Percentiles rank a stretch among this genome's conserved stretches.
These are phyloP conservation scores for Trichomycterus rosablanca DNA, from an alignment of 2,113 vertebrate species.

Conservation along the genomic window DNA sequence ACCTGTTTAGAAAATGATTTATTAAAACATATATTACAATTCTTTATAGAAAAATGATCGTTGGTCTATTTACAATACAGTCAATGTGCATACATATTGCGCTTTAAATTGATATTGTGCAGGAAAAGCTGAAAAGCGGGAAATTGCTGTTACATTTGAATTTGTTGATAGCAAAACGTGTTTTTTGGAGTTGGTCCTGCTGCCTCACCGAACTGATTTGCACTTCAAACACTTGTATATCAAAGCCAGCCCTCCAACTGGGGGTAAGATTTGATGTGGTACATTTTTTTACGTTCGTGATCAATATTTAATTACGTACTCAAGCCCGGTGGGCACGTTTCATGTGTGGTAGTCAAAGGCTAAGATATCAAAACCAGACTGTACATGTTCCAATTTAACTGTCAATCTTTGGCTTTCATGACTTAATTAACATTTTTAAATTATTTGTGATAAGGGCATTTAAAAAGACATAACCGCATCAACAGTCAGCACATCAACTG, in stretches of 20 bases:
- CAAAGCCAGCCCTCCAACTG: slow-evolving; percentile 56
- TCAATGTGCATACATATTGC: slow-evolving; percentile 1
- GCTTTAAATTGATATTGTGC: slow-evolving; percentile 8
- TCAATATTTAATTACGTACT: slow-evolving; percentile 71
- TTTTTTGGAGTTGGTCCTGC: slow-evolving; percentile 48
- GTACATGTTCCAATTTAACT: not conserved
- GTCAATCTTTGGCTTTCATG: slow-evolving; percentile 11
- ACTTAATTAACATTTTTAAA: slow-evolving; percentile 20
- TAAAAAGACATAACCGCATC: not conserved
- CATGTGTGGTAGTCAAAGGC: slow-evolving; percentile 57
- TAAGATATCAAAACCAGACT: slow-evolving; percentile 29
- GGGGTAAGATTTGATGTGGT: slow-evolving; percentile 59
- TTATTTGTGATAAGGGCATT: not conserved
- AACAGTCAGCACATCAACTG: slow-evolving; percentile 6
- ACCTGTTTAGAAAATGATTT: not conserved
- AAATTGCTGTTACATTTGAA: slow-evolving; percentile 50
- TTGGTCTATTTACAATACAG: slow-evolving; percentile 20
- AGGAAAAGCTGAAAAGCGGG: not conserved
- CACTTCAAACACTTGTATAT: slow-evolving; percentile 60
- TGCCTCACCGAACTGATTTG: slow-evolving; percentile 58
- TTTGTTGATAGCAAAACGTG: slow-evolving; percentile 56
- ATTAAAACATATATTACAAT: slow-evolving; percentile 12
- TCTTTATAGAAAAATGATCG: slow-evolving; percentile 3
- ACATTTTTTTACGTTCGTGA: slow-evolving; percentile 65
- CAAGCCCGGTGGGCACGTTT: slow-evolving; percentile 58